A percentile compares a stretch with the other conserved stretches of the same genome.
phyloP scores from a whole-genome alignment of 2,113 vertebrate genomes.

The Anguilla japonica region DNA sequence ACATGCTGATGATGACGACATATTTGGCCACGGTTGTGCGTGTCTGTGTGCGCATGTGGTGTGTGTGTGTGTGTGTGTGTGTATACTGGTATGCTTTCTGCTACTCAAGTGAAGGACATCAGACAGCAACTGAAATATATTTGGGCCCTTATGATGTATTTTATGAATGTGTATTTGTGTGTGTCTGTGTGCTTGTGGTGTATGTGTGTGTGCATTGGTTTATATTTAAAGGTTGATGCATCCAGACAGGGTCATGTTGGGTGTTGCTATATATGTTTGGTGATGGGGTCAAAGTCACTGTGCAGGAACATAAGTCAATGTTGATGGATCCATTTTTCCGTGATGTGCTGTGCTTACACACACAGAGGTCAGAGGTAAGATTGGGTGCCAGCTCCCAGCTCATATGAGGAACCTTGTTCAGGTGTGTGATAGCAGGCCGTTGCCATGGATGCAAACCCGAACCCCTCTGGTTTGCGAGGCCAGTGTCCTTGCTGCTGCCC shows the following conservation, averaged over 20 bases:
- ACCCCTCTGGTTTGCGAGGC: not conserved
- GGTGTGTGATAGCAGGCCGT: not conserved
- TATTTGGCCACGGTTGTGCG: slow-evolving; percentile 51
- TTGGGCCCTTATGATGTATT: too few species aligned
- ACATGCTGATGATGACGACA: slow-evolving; percentile 30
- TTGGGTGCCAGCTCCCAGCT: not conserved
- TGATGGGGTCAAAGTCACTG: not conserved
- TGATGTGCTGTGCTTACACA: not conserved
- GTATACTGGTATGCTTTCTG: not conserved
- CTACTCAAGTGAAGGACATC: too few species aligned
- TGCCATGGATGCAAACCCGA: not conserved
- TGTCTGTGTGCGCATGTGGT: slow-evolving; percentile 33
- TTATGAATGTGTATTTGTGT: too few species aligned
- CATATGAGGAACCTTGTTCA: not conserved
- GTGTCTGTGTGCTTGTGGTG: slow-evolving; percentile 21
- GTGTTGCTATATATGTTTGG: not conserved
- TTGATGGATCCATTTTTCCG: not conserved
- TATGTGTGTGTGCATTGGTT: not conserved
- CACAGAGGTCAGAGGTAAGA: not conserved
- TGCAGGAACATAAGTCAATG: not conserved
- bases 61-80: slow-evolving; percentile 19
- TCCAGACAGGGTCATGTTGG: not conserved
- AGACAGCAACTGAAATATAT: too few species aligned
- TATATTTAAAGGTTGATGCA: too few species aligned
- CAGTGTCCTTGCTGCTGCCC: not conserved